These are phyloP conservation scores for Bhutanitis thaidina DNA, from an alignment of 2,888 invertebrate species.

Conservation along the genomic window DNA sequence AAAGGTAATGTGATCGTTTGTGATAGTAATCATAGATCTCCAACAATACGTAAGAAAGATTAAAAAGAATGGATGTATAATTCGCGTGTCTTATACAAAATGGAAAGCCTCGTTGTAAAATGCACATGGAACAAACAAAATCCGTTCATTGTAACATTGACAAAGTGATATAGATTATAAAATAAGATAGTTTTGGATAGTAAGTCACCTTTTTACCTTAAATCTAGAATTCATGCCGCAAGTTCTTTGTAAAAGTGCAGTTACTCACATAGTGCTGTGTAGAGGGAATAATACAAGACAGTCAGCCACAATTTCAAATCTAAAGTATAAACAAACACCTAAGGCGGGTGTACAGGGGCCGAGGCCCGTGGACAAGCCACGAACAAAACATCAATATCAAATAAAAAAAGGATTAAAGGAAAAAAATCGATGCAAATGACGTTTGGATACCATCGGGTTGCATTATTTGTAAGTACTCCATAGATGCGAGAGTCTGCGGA, in stretches of 20 bases:
- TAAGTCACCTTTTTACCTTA: slow-evolving; percentile 82
- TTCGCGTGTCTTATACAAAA: slow-evolving; percentile 54
- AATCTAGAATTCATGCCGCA: slow-evolving; percentile 63
- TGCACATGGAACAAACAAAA: slow-evolving; percentile 59
- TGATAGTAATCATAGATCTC: slow-evolving; percentile 36
- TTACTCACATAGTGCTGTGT: slow-evolving; percentile 38
- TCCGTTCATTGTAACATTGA: slow-evolving; percentile 46
- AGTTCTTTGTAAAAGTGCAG: slow-evolving; percentile 41
- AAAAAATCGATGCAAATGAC: slow-evolving; percentile 59
- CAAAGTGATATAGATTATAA: slow-evolving; percentile 55
- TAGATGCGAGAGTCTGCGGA: slow-evolving; percentile 75
- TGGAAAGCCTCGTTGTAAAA: slow-evolving; percentile 62
- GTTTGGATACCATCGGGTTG: slow-evolving; percentile 76
- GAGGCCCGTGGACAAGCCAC: slow-evolving; percentile 44
- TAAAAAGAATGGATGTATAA: slow-evolving; percentile 39
- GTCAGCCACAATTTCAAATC: slow-evolving; percentile 73
- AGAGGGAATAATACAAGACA: slow-evolving; percentile 52
- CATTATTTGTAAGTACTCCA: slow-evolving; percentile 77
- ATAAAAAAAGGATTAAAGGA: slow-evolving; percentile 38
- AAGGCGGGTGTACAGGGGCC: slow-evolving; percentile 40
- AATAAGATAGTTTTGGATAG: slow-evolving; percentile 83
- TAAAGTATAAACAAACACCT: slow-evolving; percentile 47
- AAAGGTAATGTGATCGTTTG: slow-evolving; percentile 57
- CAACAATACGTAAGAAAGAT: slow-evolving; percentile 37
- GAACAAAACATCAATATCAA: slow-evolving; percentile 32